Percentiles rank a stretch among this genome's conserved stretches.
Evolutionary conservation across 1,140 invertebrate species (phyloP).

Genomic region (Antheraea pernyi): DNA sequence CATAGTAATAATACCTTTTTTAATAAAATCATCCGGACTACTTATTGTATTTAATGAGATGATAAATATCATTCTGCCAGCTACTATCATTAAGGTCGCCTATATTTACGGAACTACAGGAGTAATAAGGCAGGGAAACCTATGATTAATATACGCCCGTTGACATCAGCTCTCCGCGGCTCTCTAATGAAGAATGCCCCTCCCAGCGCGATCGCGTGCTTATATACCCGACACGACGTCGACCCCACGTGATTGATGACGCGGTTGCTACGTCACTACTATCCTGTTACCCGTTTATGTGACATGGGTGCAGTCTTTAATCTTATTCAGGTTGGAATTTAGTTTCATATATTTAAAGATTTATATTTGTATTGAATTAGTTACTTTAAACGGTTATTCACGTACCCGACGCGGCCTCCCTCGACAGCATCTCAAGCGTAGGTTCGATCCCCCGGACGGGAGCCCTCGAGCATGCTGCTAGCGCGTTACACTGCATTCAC

Average conservation of each 20-base stretch:
- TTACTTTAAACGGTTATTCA: neutral
- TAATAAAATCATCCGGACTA: neutral
- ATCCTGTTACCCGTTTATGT: constrained; percentile 31
- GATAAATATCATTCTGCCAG: constrained; percentile 12
- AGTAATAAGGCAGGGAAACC: constrained; percentile 39
- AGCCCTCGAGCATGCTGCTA: no score
- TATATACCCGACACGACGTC: constrained; percentile 35
- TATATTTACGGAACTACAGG: constrained; percentile 28
- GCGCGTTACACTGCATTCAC: no score
- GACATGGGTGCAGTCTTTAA: constrained; percentile 54
- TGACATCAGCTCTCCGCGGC: constrained; percentile 42
- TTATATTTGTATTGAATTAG: neutral
- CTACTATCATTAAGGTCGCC: constrained; percentile 39
- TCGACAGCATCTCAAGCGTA: no score
- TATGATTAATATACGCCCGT: constrained; percentile 54
- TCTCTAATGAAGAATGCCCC: constrained; percentile 56
- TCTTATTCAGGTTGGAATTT: constrained; percentile 8
- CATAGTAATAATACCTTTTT: neutral
- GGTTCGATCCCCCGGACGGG: no score
- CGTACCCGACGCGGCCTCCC: neutral
- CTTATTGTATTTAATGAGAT: neutral
- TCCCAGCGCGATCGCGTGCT: constrained; percentile 29
- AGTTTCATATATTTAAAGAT: neutral
- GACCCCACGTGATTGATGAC: constrained; percentile 61
- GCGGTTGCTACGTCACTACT: constrained; percentile 43